Evolutionary conservation across 2,888 invertebrate genomes (phyloP), one percentile per base, ranked within the genome.

Genomic region (Carabus problematicus): DNA sequence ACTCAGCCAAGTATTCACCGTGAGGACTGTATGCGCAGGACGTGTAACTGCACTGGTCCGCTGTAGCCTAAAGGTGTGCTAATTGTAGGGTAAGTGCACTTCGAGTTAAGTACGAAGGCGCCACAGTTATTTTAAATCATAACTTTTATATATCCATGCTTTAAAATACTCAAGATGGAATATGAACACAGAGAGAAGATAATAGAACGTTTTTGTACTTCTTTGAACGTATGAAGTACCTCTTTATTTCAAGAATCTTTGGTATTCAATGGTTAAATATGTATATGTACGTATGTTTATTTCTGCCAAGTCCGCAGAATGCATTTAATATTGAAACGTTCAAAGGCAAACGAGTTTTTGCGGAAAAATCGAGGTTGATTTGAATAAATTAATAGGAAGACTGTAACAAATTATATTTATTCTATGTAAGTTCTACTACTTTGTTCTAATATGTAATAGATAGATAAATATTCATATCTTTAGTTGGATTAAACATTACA

Each of bases 41-140:
- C 2, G 12, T n/a, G 29, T n/a, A 12, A n/a, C 29, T 56, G 12
- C 14, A 39, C 40, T 56, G 56, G n/a, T 11, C 56, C 6, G n/a
- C 11, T 56, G 56, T 18, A 29, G 18, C 29, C 29, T 19, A 8
- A 55, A 56, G 56, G 56, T 56, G 56, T 56, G 56, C 56, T 56
- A 56, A 56, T 56, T 56, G 56, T 39, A 56, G 40, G 19, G 56
- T 56, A 56, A 56, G 52, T 52, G 52, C 52, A 52, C 52, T 52
- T 52, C 29, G 52, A 52, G 56, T 40, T 56, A 18, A 29, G 29
- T 14, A 29, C 39, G 12, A 12, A 29, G 56, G 56, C 56, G 56
- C 56, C 56, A 56, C 12, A 11, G 52, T 18, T 52, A 52, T 29
- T 29, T 29, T 29, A 29, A 29, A 29, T 29, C 29, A 29, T 29